Conservation (phyloP, 2,113 vertebrate species). For the Corvus cornix region DNA sequence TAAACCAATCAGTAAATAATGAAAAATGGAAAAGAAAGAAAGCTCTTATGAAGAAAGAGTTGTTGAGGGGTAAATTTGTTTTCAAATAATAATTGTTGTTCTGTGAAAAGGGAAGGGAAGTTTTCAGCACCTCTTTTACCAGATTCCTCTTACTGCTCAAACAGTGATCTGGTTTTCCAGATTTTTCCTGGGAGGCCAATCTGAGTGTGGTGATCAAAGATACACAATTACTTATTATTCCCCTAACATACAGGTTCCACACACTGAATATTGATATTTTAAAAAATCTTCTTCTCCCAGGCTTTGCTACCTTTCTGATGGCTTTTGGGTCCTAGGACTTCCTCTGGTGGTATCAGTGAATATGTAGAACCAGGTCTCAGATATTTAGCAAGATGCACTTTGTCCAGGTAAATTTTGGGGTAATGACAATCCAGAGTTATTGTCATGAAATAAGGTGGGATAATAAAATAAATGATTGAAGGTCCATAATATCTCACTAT, state of each 20-base stretch:
- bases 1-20: background rate
- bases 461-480: background rate
- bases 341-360: background rate
- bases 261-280: background rate
- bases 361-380: background rate
- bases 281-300: background rate
- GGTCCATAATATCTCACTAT: background rate
- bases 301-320: background rate
- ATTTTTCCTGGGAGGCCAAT: background rate
- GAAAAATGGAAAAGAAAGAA: background rate
- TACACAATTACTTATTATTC: background rate
- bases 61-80: background rate
- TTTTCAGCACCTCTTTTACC: background rate
- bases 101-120: background rate
- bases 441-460: background rate
- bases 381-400: background rate
- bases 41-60: background rate
- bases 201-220: background rate
- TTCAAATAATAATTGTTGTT: background rate
- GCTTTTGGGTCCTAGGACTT: background rate
- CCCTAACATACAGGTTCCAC: background rate
- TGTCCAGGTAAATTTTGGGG: background rate
- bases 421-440: background rate
- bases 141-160: background rate
- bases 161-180: background rate